phyloP scores from a whole-genome alignment of 1,140 invertebrate genomes.

The Bombus sylvicola region DNA sequence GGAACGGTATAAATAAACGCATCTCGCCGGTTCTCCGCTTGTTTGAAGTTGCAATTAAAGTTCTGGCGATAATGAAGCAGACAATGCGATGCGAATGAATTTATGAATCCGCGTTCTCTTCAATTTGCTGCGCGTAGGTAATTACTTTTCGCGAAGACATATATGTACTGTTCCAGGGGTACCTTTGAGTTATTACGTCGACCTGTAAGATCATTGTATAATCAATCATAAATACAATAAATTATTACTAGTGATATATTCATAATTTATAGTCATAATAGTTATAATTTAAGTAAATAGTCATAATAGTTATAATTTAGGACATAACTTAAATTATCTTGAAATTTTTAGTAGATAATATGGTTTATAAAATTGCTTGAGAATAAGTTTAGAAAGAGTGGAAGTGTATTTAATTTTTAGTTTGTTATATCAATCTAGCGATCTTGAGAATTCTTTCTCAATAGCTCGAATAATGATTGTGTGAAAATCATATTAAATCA shows the following conservation, averaged over 20 bases:
- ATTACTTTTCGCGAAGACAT: neutral
- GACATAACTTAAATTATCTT: too few relatives aligned
- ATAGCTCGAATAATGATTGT: too few relatives aligned
- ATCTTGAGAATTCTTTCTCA: neutral
- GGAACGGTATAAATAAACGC: neutral
- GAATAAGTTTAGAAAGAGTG: neutral
- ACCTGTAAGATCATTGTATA: neutral
- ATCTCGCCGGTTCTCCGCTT: neutral
- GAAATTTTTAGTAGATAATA: too few relatives aligned
- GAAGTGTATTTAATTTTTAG: neutral
- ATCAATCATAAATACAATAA: neutral
- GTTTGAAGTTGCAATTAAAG: conserved; percentile 12
- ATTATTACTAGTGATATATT: too few relatives aligned
- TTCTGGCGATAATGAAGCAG: neutral
- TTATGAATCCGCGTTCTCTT: neutral
- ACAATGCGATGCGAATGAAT: neutral
- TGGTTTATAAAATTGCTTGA: too few relatives aligned
- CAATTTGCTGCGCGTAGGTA: neutral
- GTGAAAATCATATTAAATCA: neutral
- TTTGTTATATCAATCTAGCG: neutral
- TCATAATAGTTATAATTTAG: too few relatives aligned
- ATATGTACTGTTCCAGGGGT: too few relatives aligned
- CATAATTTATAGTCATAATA: too few relatives aligned
- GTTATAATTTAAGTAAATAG: too few relatives aligned
- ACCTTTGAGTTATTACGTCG: neutral